phyloP scores from a whole-genome alignment of 2,888 invertebrate species.

The Pseudococcus longispinus region DNA sequence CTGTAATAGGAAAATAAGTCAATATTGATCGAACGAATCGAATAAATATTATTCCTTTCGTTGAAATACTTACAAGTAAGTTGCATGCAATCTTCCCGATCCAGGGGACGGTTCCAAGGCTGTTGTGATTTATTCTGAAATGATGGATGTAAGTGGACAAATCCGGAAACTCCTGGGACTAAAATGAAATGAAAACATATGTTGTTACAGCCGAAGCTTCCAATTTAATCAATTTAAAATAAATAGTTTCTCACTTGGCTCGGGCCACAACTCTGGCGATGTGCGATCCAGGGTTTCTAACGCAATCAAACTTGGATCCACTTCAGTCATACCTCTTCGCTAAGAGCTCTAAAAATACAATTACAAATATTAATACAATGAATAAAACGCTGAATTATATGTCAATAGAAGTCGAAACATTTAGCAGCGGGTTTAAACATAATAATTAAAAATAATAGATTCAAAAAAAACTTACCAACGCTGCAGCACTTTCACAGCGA shows the following conservation, averaged over 20 bases:
- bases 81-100: constrained; percentile 57
- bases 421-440: neutral
- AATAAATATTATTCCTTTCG: neutral
- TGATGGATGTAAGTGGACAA: constrained; percentile 57
- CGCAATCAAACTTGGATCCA: constrained; percentile 57
- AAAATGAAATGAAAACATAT: constrained; percentile 62
- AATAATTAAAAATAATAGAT: neutral
- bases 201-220: too few relatives aligned
- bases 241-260: constrained; percentile 74
- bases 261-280: constrained; percentile 97
- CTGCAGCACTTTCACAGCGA: constrained; percentile 55
- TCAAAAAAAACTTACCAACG: constrained; percentile 48
- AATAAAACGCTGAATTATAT: neutral
- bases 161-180: constrained; percentile 86
- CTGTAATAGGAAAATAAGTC: constrained; percentile 64
- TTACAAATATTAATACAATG: neutral
- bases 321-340: constrained; percentile 54
- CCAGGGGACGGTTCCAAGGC: constrained; percentile 58
- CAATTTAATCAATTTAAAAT: neutral
- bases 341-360: neutral
- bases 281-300: constrained; percentile 90
- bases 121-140: constrained; percentile 57
- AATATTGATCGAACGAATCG: neutral
- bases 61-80: constrained; percentile 55
- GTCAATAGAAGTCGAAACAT: neutral